These are phyloP conservation scores for Suncus etruscus DNA, from an alignment of 2,113 vertebrate genomes.

Conservation along the genomic window DNA sequence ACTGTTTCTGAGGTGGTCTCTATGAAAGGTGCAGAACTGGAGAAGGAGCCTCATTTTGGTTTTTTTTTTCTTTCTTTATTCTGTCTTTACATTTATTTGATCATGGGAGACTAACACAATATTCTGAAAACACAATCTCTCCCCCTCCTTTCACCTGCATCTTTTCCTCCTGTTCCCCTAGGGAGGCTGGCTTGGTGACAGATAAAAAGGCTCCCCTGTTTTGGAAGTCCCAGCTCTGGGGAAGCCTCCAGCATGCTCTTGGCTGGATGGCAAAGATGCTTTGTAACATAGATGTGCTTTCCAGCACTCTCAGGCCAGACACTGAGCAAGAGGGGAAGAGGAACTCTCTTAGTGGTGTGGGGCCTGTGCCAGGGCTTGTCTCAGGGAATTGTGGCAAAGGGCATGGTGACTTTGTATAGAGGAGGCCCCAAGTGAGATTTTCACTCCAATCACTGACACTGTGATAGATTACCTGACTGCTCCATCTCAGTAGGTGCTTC, in stretches of 20 bases:
- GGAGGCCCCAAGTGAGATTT: neutral
- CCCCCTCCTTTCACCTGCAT: too few relatives aligned
- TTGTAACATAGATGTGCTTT: constrained; percentile 22
- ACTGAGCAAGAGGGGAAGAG: neutral
- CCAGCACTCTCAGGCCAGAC: neutral
- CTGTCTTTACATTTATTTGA: neutral
- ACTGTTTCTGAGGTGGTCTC: neutral
- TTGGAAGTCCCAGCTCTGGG: constrained; percentile 34
- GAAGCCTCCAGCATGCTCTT: constrained; percentile 20
- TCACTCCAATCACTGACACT: neutral
- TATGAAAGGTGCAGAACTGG: neutral
- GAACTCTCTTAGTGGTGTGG: neutral
- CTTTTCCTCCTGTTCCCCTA: neutral
- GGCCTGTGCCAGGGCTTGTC: neutral
- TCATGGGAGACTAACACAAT: neutral
- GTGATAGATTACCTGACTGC: neutral
- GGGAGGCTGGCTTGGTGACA: neutral
- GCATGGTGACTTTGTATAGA: constrained; percentile 28
- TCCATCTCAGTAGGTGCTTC: constrained; percentile 35
- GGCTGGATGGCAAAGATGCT: neutral
- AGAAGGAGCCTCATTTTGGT: neutral
- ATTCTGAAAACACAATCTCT: constrained; percentile 12
- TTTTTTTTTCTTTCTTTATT: neutral
- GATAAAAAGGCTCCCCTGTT: neutral
- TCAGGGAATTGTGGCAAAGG: constrained; percentile 7